A percentile compares a stretch with the other conserved stretches of the same genome.
These are phyloP conservation scores for Antechinus flavipes DNA, from an alignment of 2,113 vertebrate genomes.

Conservation along the genomic window DNA sequence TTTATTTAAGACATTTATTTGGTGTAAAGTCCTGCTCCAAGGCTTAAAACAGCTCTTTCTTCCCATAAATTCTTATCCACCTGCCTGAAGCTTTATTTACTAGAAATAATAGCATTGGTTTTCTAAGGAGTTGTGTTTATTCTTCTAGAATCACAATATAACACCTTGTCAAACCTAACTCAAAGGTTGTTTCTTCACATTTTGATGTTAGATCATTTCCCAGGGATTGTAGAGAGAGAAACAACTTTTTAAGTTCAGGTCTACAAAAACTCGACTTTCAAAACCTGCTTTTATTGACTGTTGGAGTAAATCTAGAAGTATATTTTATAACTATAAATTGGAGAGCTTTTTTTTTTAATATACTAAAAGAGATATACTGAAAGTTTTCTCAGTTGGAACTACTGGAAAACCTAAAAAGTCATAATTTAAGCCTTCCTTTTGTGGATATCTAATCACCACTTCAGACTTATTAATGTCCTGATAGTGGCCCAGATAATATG, in stretches of 20 bases:
- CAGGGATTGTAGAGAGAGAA: constrained; percentile 29
- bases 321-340: constrained; percentile 34
- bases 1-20: constrained; percentile 50
- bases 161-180: constrained; percentile 43
- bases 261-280: constrained; percentile 59
- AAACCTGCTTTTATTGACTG: constrained; percentile 50
- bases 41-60: constrained; percentile 48
- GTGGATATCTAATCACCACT: constrained; percentile 47
- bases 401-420: constrained; percentile 30
- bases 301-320: constrained; percentile 32
- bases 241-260: constrained; percentile 42
- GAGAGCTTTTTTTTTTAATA: constrained; percentile 14
- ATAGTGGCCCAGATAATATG: constrained; percentile 37
- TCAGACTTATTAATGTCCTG: constrained; percentile 58
- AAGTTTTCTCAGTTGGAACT: constrained; percentile 41
- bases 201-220: constrained; percentile 45
- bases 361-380: not conserved
- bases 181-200: constrained; percentile 39
- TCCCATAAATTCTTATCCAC: constrained; percentile 49
- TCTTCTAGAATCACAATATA: constrained; percentile 7
- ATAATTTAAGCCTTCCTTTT: constrained; percentile 20
- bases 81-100: constrained; percentile 50
- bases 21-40: constrained; percentile 38
- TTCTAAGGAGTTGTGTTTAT: constrained; percentile 38
- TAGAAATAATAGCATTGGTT: constrained; percentile 1